Evolutionary conservation across 2,113 vertebrate species (phyloP), one percentile per base, ranked within the genome.

Genomic region (Zingel zingel): DNA sequence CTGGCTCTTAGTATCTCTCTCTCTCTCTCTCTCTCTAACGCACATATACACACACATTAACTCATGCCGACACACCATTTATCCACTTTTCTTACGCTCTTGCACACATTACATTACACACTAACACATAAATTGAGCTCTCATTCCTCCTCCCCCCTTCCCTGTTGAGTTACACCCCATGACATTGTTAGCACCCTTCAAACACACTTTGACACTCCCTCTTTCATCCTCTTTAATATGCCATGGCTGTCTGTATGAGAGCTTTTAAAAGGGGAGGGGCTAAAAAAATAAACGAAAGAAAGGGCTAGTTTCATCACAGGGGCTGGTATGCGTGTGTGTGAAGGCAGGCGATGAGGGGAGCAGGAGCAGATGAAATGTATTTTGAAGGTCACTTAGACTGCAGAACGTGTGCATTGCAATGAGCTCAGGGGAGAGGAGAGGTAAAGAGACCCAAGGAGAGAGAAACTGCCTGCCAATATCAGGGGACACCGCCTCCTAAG

Each of bases 321-420:
- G 57, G 47, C 67, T 23, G 19, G 74, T 15, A 2, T 36, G 67
- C 64, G 16, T 19, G 50, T 74, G 77, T 25, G 77, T 30, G 65
- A 59, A 71, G 63, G 36, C 61, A n/a, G 64, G 61, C 43, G 51
- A 84, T 15, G 77, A 85, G 62, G 75, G 66, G 73, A 83, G 82
- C 66, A 36, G 68, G 75, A 77, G 69, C 57, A 81, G 79, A 88
- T 86, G 78, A 90, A 89, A 91, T 87, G 66, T 18, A 84, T 80
- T 91, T 6, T 93, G 93, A 95, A 95, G 94, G 94, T 95, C 94
- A 94, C 87, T 86, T 56, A 62, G 68, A 90, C 88, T 82, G 89
- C 89, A 83, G 88, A 94, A 93, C 67, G 25, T 74, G 82, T 87
- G 81, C 89, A 92, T 89, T 56, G 68, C 79, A 83, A 91, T 84